Percentiles rank a stretch among this genome's conserved stretches.
phyloP scores from a whole-genome alignment of 2,888 invertebrate genomes.

The Hypselothyrea guttata region DNA sequence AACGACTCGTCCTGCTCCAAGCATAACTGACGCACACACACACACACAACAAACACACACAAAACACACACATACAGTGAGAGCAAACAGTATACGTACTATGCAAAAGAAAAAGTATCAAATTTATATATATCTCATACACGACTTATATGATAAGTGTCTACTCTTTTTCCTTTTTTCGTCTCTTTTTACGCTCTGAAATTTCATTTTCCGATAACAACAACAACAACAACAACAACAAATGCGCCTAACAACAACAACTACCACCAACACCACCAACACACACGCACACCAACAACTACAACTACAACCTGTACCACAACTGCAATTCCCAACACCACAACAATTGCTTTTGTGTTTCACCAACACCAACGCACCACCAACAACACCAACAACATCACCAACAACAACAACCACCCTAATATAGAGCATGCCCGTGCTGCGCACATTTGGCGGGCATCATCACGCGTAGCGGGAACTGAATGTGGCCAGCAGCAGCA shows the following conservation, averaged over 20 bases:
- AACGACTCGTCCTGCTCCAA: slow-evolving; percentile 21
- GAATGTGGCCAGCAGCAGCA: slow-evolving; percentile 63
- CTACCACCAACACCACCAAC: background rate
- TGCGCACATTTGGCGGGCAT: slow-evolving; percentile 83
- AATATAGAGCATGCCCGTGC: slow-evolving; percentile 82
- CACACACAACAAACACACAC: slow-evolving; percentile 13
- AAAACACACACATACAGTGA: slow-evolving; percentile 10
- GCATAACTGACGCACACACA: slow-evolving; percentile 16
- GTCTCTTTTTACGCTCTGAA: slow-evolving; percentile 78
- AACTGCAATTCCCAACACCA: slow-evolving; percentile 22
- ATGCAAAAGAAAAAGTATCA: slow-evolving; percentile 48
- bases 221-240: slow-evolving; percentile 39
- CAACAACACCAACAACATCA: slow-evolving; percentile 40
- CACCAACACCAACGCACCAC: slow-evolving; percentile 7
- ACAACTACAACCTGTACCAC: slow-evolving; percentile 25
- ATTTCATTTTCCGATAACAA: slow-evolving; percentile 73
- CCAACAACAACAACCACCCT: slow-evolving; percentile 33
- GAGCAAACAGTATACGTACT: slow-evolving; percentile 19
- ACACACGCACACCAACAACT: slow-evolving; percentile 19
- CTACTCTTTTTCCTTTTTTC: slow-evolving; percentile 77
- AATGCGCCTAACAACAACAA: slow-evolving; percentile 46
- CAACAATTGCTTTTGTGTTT: slow-evolving; percentile 10
- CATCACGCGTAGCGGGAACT: slow-evolving; percentile 83
- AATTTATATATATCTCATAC: slow-evolving; percentile 71
- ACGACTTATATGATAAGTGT: slow-evolving; percentile 77